Percentiles rank a stretch among this genome's conserved stretches.
These are phyloP conservation scores for Balearica regulorum DNA, from an alignment of 2,797 vertebrate species.

Conservation along the genomic window DNA sequence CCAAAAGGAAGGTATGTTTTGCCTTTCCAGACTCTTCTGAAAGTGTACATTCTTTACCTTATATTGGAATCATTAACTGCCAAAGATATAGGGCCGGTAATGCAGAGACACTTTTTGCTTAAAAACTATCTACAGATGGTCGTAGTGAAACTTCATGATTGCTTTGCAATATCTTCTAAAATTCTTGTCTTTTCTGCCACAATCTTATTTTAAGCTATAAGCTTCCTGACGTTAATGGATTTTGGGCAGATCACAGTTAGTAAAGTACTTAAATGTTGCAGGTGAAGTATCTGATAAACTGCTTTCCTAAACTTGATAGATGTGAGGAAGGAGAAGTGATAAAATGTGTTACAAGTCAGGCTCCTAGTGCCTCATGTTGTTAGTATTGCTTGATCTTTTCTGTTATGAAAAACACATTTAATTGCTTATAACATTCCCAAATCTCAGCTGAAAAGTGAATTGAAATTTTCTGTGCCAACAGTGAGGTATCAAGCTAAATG, in stretches of 20 bases:
- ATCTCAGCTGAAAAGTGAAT: neutral
- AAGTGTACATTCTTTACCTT: neutral
- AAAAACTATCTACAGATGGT: neutral
- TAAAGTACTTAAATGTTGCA: neutral
- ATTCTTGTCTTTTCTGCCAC: neutral
- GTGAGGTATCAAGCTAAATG: neutral
- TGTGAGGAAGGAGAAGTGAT: neutral
- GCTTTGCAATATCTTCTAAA: neutral
- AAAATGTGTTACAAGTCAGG: neutral
- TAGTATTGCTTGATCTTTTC: neutral
- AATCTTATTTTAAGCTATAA: neutral
- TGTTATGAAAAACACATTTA: neutral
- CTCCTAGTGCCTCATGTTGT: neutral
- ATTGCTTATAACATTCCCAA: neutral
- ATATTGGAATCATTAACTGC: neutral
- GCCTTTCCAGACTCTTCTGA: neutral
- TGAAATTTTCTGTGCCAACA: neutral
- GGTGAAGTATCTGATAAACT: neutral
- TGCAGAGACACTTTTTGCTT: no score
- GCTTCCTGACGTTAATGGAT: neutral
- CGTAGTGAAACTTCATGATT: neutral
- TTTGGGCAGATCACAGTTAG: neutral
- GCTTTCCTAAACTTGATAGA: neutral
- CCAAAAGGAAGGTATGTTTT: neutral
- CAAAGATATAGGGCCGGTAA: neutral